Percentiles rank a stretch among this genome's conserved stretches.
phyloP scores from a whole-genome alignment of 2,113 vertebrate species.

The Phrynosoma platyrhinos region DNA sequence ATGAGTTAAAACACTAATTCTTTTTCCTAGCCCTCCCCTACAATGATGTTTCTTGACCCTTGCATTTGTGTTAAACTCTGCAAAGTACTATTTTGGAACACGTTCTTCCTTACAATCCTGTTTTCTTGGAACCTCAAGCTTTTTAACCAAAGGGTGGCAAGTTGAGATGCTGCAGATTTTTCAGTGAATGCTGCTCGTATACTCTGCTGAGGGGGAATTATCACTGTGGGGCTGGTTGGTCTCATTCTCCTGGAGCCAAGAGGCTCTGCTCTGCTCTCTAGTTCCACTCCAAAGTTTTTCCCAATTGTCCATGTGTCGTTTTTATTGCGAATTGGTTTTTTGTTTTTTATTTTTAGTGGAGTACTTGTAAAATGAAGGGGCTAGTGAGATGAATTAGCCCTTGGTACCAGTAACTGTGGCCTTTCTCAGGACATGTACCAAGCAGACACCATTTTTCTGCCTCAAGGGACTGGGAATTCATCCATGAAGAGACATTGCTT shows the following conservation, averaged over 20 bases:
- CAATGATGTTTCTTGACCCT: too few species aligned
- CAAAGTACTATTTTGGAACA: neutral
- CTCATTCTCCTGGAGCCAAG: neutral
- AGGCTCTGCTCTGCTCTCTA: neutral
- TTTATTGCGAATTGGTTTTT: neutral
- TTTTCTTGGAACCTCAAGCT: neutral
- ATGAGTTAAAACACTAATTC: too few species aligned
- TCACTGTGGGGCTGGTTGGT: rapidly evolving
- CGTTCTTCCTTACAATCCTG: neutral
- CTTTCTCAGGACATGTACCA: neutral
- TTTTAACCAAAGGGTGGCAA: neutral
- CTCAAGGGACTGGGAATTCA: slow-evolving; percentile 30
- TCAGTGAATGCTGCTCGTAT: neutral
- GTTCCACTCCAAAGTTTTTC: neutral
- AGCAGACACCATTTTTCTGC: slow-evolving; percentile 21
- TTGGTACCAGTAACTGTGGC: neutral
- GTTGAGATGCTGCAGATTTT: neutral
- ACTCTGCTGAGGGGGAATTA: neutral
- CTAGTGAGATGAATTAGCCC: neutral
- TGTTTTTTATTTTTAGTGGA: neutral
- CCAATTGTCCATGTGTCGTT: rapidly evolving
- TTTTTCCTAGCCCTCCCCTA: neutral
- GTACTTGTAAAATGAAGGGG: neutral
- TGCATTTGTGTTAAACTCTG: neutral
- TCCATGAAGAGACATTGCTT: neutral